A percentile compares a stretch with the other conserved stretches of the same genome.
Evolutionary conservation across 2,797 vertebrate genomes (phyloP).

Genomic region (Luscinia megarhynchos): DNA sequence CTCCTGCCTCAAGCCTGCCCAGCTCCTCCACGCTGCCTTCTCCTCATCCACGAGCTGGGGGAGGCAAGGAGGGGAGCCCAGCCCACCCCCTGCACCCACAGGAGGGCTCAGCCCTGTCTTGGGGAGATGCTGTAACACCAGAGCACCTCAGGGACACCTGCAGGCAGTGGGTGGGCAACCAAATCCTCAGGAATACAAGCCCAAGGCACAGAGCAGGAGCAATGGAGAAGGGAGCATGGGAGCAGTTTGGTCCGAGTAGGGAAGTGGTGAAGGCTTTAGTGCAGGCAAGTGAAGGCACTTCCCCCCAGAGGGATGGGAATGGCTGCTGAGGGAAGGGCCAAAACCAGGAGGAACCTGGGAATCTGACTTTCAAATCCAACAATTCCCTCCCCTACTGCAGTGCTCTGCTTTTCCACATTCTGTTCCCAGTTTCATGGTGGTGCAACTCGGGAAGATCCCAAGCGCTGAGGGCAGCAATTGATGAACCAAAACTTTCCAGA

Average conservation of each 20-base stretch:
- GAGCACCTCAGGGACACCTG: not conserved
- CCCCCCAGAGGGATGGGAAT: not conserved
- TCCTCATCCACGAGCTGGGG: not conserved
- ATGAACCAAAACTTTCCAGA: not conserved
- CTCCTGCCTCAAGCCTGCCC: slow-evolving; percentile 2
- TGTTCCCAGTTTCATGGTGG: not conserved
- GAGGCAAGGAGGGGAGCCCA: rapidly evolving
- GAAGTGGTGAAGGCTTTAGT: not conserved
- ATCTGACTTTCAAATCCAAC: not conserved
- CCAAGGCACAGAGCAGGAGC: not conserved
- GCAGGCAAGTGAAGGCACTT: not conserved
- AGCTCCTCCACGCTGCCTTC: not conserved
- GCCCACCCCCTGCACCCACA: not conserved
- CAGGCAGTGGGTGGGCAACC: not conserved
- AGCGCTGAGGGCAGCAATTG: not conserved
- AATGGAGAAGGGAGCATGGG: not conserved
- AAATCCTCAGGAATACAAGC: not conserved
- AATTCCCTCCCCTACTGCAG: not conserved
- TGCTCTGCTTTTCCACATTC: not conserved
- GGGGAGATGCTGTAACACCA: not conserved
- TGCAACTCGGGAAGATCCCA: not conserved
- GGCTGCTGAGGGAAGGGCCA: not conserved
- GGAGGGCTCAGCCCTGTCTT: not conserved
- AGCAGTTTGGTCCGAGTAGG: rapidly evolving
- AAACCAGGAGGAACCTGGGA: not conserved